Base-by-base conservation (phyloP, 2,113 vertebrate species). In the Murina feae region DNA sequence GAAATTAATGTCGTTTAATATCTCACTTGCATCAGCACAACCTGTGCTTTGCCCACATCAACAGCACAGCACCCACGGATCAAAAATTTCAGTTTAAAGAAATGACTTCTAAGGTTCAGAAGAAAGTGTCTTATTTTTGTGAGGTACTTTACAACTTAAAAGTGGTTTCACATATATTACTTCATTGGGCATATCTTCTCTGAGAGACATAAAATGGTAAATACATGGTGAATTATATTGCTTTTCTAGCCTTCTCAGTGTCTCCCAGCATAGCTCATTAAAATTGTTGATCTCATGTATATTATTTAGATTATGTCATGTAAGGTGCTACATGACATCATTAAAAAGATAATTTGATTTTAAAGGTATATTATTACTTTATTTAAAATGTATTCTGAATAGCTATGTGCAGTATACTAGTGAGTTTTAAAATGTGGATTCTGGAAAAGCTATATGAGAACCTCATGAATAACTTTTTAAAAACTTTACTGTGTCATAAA, bases 1-100 rank as follows among this genome's bases (percentile, higher is more conserved):
- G 58, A 92, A 96, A 94, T 96, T 96, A 95, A 74, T 95, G 81
- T 87, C 28, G 1, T 86, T 96, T 91, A 89, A 81, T 95, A 95
- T 93, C 65, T 94, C 92, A 86, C 85, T 92, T 93, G 55, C 35
- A 87, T 93, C 85, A 69, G 44, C 25, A 84, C 30, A 68, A 89
- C n/a, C 53, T 95, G 39, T 87, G 76, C 42, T 47, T 93, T 78
- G 7, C 60, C 32, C 14, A 87, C 8, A 82, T 49, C 78, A 96
- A 75, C 25, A 30, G 28, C 11, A 75, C 25, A 30, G 28, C 11
- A 80, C 18, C 53, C 82, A 80, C 16, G 51, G 78, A 92, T 86
- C 14, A 91, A 93, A 96, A 93, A 14, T 39, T 55, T 76, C 44
- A 93, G 90, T 93, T 47, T 91, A 91, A 94, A 86, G 39, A 87